Base-by-base conservation (phyloP, 2,888 invertebrate genomes). In the Tenthredo mesomela region DNA sequence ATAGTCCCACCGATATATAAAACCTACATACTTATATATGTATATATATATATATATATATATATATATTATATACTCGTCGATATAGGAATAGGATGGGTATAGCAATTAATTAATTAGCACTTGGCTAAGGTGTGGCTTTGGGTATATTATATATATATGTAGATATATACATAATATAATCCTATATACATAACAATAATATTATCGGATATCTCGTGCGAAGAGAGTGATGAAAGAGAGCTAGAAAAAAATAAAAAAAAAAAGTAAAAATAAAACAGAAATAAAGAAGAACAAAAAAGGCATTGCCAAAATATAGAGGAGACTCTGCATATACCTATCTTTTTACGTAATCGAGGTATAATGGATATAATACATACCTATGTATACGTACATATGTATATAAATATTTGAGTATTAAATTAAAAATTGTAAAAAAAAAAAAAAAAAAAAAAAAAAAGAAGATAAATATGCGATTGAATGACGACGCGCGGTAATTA, bases 31-130 rank as follows among this genome's bases (percentile, higher is more conserved):
- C 33, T 33, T 15, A 25, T 12, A 43, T 15, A 10, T 12, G n/a
- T 29, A 71, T 10, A 70, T 7, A 15, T 33, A 15, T 15, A 37
- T n/a, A 15, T 33, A 15, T 15, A 37, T n/a, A n/a, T 18, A 67
- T 67, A 87, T 3, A 33, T 33, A 47, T 47, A 47, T 15, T 47
- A 47, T 47, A 47, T 15, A 47, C 15, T 15, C 15, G 3, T 47
- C 15, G 5, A 50, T 50, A 50, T 15, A 18, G 15, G 18, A 18
- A 50, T 50, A 50, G 18, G 37, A 71, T n/a, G 37, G 37, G 71
- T 37, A 33, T 7, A 77, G 77, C 77, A 77, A 77, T 77, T 77
- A 77, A 77, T 77, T 77, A 77, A 77, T 77, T 77, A 77, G 33
- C 77, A 77, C 77, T 50, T 73, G 50, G 7, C 25, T 47, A 77